These are phyloP conservation scores for Lithophane ornitopus DNA, from an alignment of 2,888 invertebrate genomes.

Conservation along the genomic window DNA sequence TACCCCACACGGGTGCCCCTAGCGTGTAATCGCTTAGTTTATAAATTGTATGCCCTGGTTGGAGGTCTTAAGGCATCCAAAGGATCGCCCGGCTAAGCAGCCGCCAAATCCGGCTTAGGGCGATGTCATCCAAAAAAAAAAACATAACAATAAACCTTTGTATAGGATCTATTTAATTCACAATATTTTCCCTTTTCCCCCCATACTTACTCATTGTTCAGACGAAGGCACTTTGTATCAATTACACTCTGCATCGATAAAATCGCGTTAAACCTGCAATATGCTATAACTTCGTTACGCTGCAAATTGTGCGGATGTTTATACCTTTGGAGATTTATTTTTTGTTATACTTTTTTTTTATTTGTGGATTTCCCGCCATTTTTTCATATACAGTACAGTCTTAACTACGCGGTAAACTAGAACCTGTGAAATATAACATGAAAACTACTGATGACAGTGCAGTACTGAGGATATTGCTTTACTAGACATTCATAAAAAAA, in stretches of 20 bases:
- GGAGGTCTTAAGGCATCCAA: neutral
- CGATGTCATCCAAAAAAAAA: neutral
- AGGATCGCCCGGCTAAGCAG: neutral
- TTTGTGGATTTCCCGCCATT: neutral
- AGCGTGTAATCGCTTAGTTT: neutral
- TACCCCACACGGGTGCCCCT: neutral
- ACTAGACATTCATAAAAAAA: neutral
- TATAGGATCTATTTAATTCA: neutral
- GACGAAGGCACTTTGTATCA: conserved; percentile 27
- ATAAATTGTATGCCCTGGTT: neutral
- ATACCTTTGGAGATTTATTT: neutral
- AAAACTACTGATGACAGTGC: no score
- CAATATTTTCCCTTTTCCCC: conserved; percentile 2
- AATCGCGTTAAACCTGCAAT: conserved; percentile 33
- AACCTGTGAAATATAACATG: neutral
- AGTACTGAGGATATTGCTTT: neutral
- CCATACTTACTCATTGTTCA: neutral
- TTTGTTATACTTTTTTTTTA: neutral
- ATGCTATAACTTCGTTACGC: conserved; percentile 24
- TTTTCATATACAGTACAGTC: neutral
- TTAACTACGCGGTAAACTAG: neutral
- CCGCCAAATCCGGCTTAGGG: no score
- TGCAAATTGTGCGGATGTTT: conserved; percentile 15
- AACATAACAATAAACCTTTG: neutral
- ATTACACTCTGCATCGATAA: conserved; percentile 37